Conservation (phyloP, 2,888 invertebrate genomes). For the Marasmarcha lunaedactyla region DNA sequence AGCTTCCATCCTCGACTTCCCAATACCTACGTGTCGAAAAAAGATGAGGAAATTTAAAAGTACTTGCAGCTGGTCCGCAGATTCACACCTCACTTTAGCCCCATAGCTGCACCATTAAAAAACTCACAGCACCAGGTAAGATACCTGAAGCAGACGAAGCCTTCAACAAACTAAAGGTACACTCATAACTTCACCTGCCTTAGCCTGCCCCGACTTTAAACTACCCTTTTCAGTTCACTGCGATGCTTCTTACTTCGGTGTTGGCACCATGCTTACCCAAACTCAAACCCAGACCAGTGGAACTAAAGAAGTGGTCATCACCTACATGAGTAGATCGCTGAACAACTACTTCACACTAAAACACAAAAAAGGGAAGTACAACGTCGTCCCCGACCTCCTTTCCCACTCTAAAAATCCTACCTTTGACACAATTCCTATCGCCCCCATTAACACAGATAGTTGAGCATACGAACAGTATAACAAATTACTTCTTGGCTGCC, state of each 20-base stretch:
- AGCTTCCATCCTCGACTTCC: constrained; percentile 11
- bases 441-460: not conserved
- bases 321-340: constrained; percentile 10
- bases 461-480: not conserved
- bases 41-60: constrained; percentile 12
- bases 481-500: not conserved
- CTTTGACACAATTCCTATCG: not conserved
- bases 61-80: constrained; percentile 10
- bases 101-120: constrained; percentile 10
- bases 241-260: constrained; percentile 10
- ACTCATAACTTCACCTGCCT: constrained; percentile 7
- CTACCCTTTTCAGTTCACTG: constrained; percentile 11
- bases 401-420: not conserved
- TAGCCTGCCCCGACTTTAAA: constrained; percentile 7
- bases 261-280: constrained; percentile 12
- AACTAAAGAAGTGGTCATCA: constrained; percentile 9
- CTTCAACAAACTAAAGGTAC: constrained; percentile 5
- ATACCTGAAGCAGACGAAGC: constrained; percentile 6
- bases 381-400: constrained; percentile 6
- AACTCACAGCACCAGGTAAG: constrained; percentile 2
- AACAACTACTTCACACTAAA: constrained; percentile 10
- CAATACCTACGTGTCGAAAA: constrained; percentile 11
- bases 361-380: constrained; percentile 4
- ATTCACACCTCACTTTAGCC: constrained; percentile 13
- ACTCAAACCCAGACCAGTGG: constrained; percentile 9